Conservation (phyloP, 1,140 invertebrate species). For the Camponotus pennsylvanicus region DNA sequence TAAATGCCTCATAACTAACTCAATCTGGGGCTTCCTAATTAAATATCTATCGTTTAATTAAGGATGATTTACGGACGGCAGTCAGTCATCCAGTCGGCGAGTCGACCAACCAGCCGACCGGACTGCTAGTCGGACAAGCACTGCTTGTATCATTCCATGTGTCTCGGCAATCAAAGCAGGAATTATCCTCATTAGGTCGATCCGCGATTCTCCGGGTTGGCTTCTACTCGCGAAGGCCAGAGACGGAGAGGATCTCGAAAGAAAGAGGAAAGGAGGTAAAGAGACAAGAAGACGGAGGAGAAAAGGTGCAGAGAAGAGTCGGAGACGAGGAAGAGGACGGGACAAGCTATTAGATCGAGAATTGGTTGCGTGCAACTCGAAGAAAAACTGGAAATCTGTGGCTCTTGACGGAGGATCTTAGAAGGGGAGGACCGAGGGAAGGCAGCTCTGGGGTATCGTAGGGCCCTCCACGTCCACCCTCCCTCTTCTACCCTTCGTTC, state of each 20-base stretch:
- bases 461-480: constrained; percentile 42
- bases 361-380: constrained; percentile 76
- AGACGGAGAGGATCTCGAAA: constrained; percentile 32
- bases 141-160: constrained; percentile 75
- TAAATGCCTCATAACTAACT: constrained; percentile 83
- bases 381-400: constrained; percentile 84
- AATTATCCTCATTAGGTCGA: constrained; percentile 85
- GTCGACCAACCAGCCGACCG: constrained; percentile 39
- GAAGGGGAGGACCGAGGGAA: constrained; percentile 54
- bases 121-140: constrained; percentile 66
- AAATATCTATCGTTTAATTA: constrained; percentile 85
- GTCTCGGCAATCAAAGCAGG: constrained; percentile 83
- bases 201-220: constrained; percentile 69
- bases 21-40: constrained; percentile 80
- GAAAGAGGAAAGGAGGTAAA: constrained; percentile 42
- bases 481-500: constrained; percentile 19
- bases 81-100: constrained; percentile 60
- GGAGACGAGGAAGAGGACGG: constrained; percentile 57
- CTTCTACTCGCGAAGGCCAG: constrained; percentile 50
- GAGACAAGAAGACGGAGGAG: constrained; percentile 53
- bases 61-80: constrained; percentile 83
- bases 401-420: constrained; percentile 77
- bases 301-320: constrained; percentile 19
- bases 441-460: constrained; percentile 66
- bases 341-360: constrained; percentile 82